phyloP scores from a whole-genome alignment of 2,797 vertebrate species.

The Manis javanica region DNA sequence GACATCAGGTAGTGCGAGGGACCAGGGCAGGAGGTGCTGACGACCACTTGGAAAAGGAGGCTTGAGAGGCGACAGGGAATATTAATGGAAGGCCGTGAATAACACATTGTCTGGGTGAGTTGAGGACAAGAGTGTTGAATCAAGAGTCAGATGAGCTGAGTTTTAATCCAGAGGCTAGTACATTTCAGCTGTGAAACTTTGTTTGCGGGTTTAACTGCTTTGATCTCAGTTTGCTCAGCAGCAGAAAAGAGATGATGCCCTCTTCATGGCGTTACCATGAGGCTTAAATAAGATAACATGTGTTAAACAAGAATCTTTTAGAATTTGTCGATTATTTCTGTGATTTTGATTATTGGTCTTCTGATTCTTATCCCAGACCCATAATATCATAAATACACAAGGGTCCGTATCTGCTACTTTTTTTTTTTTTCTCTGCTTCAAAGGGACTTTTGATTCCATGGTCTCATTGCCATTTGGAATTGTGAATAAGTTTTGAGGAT shows the following conservation, averaged over 20 bases:
- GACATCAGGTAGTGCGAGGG: neutral
- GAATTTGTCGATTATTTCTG: conserved; percentile 7
- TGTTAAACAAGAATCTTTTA: neutral
- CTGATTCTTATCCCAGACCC: neutral
- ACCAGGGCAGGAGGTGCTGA: neutral
- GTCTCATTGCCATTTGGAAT: neutral
- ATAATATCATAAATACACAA: neutral
- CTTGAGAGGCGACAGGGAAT: neutral
- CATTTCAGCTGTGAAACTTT: neutral
- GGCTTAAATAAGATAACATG: neutral
- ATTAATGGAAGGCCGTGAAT: neutral
- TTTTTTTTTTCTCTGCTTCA: neutral
- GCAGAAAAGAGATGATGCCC: neutral
- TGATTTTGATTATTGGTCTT: neutral
- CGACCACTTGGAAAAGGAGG: neutral
- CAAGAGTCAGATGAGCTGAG: neutral
- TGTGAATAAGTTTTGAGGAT: neutral
- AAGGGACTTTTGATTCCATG: neutral
- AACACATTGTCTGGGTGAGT: neutral
- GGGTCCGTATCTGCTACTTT: neutral
- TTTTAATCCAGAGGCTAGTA: neutral
- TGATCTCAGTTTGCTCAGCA: neutral
- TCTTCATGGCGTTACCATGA: neutral
- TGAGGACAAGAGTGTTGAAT: neutral
- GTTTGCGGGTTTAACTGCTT: neutral